Evolutionary conservation across 2,797 vertebrate species (phyloP).

Genomic region (Tiaroga cobitis): DNA sequence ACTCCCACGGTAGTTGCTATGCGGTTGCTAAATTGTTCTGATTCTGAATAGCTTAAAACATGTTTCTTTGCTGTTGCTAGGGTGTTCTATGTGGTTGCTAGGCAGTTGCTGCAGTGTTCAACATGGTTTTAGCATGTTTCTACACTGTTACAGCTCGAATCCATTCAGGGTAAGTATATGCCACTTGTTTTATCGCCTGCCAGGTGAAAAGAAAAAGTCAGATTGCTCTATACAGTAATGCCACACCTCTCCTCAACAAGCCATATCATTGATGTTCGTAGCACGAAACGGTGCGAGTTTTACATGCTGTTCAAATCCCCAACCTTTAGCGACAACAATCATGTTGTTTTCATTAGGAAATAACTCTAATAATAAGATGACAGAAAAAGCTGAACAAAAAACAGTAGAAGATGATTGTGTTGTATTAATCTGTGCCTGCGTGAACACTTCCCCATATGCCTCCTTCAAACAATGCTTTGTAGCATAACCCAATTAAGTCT

Average conservation of each 20-base stretch:
- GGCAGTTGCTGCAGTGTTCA: not conserved
- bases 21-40: not conserved
- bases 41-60: not conserved
- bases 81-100: not conserved
- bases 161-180: constrained; percentile 2
- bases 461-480: constrained; percentile 39
- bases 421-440: constrained; percentile 11
- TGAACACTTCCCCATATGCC: constrained; percentile 15
- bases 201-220: not conserved
- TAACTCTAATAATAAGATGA: not conserved
- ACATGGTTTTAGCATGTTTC: not conserved
- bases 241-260: not conserved
- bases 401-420: not conserved
- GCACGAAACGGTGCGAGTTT: not conserved
- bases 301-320: not conserved
- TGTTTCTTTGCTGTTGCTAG: not conserved
- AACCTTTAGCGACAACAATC: constrained; percentile 2
- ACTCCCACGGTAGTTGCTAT: not conserved
- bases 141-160: not conserved
- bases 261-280: not conserved
- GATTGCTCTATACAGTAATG: not conserved
- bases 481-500: constrained; percentile 42
- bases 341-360: not conserved
- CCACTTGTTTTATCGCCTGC: not conserved
- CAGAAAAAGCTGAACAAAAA: not conserved